A percentile compares a stretch with the other conserved stretches of the same genome.
Evolutionary conservation across 2,113 vertebrate genomes (phyloP).

Genomic region (Pelvicachromis taeniatus): DNA sequence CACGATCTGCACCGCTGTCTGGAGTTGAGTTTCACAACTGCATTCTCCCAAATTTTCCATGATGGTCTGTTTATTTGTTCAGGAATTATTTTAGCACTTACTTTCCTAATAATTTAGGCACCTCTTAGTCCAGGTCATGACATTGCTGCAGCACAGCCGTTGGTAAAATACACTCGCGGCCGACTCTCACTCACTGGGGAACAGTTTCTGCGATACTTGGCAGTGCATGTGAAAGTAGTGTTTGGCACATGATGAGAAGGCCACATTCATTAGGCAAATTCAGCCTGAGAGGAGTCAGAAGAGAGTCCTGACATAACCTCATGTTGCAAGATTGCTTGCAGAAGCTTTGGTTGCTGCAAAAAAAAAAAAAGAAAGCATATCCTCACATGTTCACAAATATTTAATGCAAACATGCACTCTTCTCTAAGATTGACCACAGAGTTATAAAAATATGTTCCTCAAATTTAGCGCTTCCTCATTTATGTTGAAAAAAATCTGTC

Average conservation of each 20-base stretch:
- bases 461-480: neutral
- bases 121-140: neutral
- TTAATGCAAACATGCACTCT: neutral
- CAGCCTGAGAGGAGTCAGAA: neutral
- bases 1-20: neutral
- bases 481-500: neutral
- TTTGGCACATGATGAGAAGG: slow-evolving; percentile 42
- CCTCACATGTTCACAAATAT: slow-evolving; percentile 34
- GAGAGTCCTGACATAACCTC: slow-evolving; percentile 14
- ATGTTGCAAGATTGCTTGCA: slow-evolving; percentile 4
- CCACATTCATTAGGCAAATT: slow-evolving; percentile 42
- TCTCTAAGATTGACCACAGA: neutral
- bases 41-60: neutral
- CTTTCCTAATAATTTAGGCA: neutral
- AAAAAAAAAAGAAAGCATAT: neutral
- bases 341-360: slow-evolving; percentile 7
- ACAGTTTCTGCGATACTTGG: slow-evolving; percentile 47
- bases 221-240: slow-evolving; percentile 23
- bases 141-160: neutral
- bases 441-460: neutral
- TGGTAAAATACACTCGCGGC: neutral
- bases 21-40: neutral
- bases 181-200: neutral
- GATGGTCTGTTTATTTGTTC: neutral
- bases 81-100: neutral